Percentiles rank a stretch among this genome's conserved stretches.
Evolutionary conservation across 2,888 invertebrate genomes (phyloP).

Genomic region (Malachius bipustulatus): DNA sequence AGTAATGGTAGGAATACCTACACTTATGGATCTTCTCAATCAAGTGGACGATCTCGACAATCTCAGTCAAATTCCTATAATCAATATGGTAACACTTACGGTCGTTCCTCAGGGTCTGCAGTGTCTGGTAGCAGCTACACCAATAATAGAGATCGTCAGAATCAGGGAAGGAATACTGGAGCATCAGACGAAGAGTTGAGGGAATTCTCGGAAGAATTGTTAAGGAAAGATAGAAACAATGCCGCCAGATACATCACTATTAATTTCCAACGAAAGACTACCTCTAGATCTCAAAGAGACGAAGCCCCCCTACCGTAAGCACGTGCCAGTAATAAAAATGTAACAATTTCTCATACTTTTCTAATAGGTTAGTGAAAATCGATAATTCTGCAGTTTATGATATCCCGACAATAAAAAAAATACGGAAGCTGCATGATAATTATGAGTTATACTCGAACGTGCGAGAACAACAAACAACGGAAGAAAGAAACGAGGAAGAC

Average conservation of each 20-base stretch:
- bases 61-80: no score
- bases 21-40: no score
- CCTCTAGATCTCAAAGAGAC: conserved; percentile 54
- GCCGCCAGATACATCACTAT: conserved; percentile 56
- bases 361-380: background rate
- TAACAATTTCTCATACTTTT: no score
- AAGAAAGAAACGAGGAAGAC: conserved; percentile 67
- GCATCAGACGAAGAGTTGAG: conserved; percentile 42
- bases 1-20: no score
- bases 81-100: no score
- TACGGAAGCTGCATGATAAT: conserved; percentile 69
- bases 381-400: conserved; percentile 21
- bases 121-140: no score
- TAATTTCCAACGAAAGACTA: conserved; percentile 64
- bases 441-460: conserved; percentile 62
- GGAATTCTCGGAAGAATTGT: conserved; percentile 57
- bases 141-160: no score
- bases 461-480: conserved; percentile 65
- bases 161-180: no score
- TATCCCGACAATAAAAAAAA: conserved; percentile 61
- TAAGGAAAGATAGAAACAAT: conserved; percentile 62
- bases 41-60: no score
- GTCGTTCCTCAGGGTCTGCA: no score
- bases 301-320: conserved; percentile 67
- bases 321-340: no score